A percentile compares a stretch with the other conserved stretches of the same genome.
Evolutionary conservation across 2,797 vertebrate genomes (phyloP).

Genomic region (Silurus lanzhouensis): DNA sequence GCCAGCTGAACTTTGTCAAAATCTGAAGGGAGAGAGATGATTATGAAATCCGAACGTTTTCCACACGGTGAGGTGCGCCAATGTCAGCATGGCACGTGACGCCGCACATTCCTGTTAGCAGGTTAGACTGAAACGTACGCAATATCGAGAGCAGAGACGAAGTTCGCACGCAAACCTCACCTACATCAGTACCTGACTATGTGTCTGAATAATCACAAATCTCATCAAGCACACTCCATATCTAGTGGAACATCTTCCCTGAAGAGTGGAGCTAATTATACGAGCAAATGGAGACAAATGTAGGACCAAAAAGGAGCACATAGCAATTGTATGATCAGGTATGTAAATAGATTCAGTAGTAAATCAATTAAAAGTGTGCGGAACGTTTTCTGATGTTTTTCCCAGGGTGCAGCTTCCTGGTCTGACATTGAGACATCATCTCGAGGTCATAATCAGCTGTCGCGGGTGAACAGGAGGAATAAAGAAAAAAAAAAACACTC

Average conservation of each 20-base stretch:
- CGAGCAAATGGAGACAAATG: too few relatives aligned
- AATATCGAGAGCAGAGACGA: not conserved
- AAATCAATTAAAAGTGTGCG: not conserved
- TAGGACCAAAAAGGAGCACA: too few relatives aligned
- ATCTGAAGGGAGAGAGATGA: not conserved
- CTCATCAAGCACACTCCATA: too few relatives aligned
- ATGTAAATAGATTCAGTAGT: not conserved
- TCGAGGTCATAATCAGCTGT: constrained; percentile 20
- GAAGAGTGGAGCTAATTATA: too few relatives aligned
- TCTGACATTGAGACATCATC: not conserved
- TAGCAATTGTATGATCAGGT: not conserved
- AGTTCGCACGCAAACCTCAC: too few relatives aligned
- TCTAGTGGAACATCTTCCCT: too few relatives aligned
- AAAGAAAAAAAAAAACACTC: constrained; percentile 9
- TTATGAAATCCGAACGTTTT: constrained; percentile 22
- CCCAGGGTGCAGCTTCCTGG: not conserved
- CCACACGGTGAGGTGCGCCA: not conserved
- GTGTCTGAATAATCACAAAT: too few relatives aligned
- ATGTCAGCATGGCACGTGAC: not conserved
- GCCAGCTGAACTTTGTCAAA: not conserved
- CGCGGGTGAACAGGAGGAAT: not conserved
- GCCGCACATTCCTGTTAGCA: not conserved
- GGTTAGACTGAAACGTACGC: not conserved
- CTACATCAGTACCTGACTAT: too few relatives aligned
- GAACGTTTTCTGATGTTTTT: not conserved